Evolutionary conservation across 2,888 invertebrate genomes (phyloP).

Genomic region (Drosophila kambysellisi): DNA sequence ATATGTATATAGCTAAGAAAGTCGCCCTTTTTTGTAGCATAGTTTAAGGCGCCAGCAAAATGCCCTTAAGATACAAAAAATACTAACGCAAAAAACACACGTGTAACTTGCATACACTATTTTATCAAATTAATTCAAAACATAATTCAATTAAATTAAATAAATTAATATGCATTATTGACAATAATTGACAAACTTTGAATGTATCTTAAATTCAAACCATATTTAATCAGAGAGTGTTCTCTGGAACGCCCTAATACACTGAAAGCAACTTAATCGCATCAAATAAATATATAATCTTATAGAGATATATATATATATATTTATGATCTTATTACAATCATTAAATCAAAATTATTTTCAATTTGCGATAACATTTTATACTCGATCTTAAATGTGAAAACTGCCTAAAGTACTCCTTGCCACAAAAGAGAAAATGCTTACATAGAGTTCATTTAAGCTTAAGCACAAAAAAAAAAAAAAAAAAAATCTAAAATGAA

Average conservation of each 20-base stretch:
- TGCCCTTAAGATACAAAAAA: neutral
- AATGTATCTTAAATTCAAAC: neutral
- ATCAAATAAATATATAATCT: neutral
- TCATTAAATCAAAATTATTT: neutral
- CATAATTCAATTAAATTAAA: too few relatives aligned
- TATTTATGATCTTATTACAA: neutral
- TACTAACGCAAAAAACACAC: too few relatives aligned
- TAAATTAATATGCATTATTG: too few relatives aligned
- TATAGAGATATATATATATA: neutral
- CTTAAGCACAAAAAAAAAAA: slow-evolving; percentile 46
- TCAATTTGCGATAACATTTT: neutral
- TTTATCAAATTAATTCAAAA: too few relatives aligned
- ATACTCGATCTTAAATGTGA: slow-evolving; percentile 4
- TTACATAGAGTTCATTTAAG: slow-evolving; percentile 66
- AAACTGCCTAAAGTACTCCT: slow-evolving; percentile 21
- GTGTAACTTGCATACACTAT: too few relatives aligned
- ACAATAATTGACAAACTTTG: neutral
- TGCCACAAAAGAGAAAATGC: slow-evolving; percentile 34
- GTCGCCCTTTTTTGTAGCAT: slow-evolving; percentile 47
- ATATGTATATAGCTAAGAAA: neutral
- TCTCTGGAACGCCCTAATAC: neutral
- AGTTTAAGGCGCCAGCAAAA: slow-evolving; percentile 49
- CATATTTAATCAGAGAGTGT: neutral
- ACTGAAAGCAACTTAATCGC: neutral
- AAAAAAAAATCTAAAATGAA: slow-evolving; percentile 1